phyloP scores from a whole-genome alignment of 2,888 invertebrate species.

The Orgyia antiqua region DNA sequence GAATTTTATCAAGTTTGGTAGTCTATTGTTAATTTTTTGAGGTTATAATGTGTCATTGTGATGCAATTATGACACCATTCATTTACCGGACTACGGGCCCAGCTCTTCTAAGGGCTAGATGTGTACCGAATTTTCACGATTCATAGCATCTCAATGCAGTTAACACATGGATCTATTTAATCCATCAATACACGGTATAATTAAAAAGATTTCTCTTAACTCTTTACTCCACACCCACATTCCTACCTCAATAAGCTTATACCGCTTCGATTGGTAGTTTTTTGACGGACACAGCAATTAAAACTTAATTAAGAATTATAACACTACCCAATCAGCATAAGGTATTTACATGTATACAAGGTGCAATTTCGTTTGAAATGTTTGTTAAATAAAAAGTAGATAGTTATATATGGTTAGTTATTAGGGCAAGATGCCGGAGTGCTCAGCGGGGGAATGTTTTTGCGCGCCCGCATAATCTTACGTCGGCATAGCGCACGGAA shows the following conservation, averaged over 20 bases:
- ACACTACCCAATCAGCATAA: constrained; percentile 45
- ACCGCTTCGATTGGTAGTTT: constrained; percentile 29
- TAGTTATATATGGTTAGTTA: constrained; percentile 60
- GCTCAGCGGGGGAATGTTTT: constrained; percentile 35
- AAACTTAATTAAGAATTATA: constrained; percentile 45
- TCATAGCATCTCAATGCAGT: too few relatives aligned
- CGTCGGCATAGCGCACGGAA: constrained; percentile 39
- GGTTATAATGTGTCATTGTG: too few relatives aligned
- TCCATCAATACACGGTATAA: too few relatives aligned
- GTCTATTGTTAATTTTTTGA: too few relatives aligned
- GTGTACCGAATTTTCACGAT: too few relatives aligned
- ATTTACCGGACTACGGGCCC: too few relatives aligned
- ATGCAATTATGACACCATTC: too few relatives aligned
- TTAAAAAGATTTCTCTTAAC: too few relatives aligned
- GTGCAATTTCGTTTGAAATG: constrained; percentile 29
- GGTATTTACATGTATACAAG: constrained; percentile 32
- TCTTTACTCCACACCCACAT: constrained; percentile 13
- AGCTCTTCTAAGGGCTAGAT: too few relatives aligned
- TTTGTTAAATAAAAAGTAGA: constrained; percentile 42
- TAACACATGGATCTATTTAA: too few relatives aligned
- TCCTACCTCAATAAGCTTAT: constrained; percentile 9
- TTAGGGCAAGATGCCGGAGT: constrained; percentile 55
- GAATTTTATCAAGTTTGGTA: too few relatives aligned
- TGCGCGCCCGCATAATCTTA: constrained; percentile 32
- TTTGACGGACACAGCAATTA: constrained; percentile 33